Evolutionary conservation across 2,113 vertebrate genomes (phyloP), one percentile per base, ranked within the genome.

Genomic region (Phyllostomus discolor): DNA sequence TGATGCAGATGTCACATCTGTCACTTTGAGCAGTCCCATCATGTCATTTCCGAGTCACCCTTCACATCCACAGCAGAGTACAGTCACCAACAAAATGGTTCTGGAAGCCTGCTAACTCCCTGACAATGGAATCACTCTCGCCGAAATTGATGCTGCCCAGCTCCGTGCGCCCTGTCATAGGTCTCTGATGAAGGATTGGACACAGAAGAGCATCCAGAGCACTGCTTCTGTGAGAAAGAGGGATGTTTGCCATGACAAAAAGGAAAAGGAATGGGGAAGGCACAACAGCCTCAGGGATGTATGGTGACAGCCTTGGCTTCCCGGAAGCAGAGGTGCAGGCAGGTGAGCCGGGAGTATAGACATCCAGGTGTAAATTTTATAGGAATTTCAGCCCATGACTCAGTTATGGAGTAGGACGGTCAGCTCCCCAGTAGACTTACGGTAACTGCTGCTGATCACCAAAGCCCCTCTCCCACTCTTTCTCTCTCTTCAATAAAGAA

Each of bases 11-110:
- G 64, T 85, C 96, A 66, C 86, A 10, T 26, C 48, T 64, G 48
- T 97, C 95, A 93, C 10, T 69, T 69, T 10, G n/a, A 82, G 88
- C 33, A 35, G 48, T 89, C 92, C 19, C 20, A 33, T 75, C 86
- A 1, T 70, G 73, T 59, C 94, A 15, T 50, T 86, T 91, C 81
- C 78, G 90, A 28, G 46, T 76, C 83, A 59, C 38, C 31, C 28
- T 82, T 93, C 64, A 62, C 67, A 57, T 19, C 64, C 43, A 22
- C 4, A 28, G 14, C 7, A 83, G 83, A 90, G 41, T 50, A 35
- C 41, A 41, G 10, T 70, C 54, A 59, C 35, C 41, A 62, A 1
- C 46, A 9, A n/a, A 59, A 26, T 19, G 33, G 0, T 62, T 57
- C 86, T 73, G 66, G 85, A 70, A 82, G 28, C 43, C 79, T 64